Base-by-base conservation (phyloP, 1,140 invertebrate genomes). In the Antheraea mylitta region DNA sequence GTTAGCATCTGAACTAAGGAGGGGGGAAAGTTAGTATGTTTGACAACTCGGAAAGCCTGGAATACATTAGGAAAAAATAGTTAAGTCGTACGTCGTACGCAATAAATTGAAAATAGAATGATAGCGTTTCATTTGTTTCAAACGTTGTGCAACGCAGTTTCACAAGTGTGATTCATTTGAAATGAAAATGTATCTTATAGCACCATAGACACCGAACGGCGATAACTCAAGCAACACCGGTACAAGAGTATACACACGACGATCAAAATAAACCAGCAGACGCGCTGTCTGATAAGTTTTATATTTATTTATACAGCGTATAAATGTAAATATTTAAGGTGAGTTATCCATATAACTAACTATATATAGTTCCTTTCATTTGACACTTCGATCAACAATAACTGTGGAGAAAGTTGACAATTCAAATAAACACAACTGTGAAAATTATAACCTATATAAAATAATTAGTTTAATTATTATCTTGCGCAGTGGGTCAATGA, bases 241-340 rank as follows among this genome's bases (percentile, higher is more conserved):
- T 74, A 75, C 62, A 73, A 72, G 22, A 48, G 69, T 74, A 72
- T 73, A 77, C 77, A 73, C 73, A 78, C 58, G 10, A 61, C 70
- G 67, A 75, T 75, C 67, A 70, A 80, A 80, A 80, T 77, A 80
- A 77, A 77, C 73, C 22, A 58, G 73, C 79, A 78, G 82, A 82
- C 82, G 75, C 69, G 79, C 79, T 71, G 81, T 85, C 82, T 85
- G 80, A 80, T 79, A 72, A 76, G 73, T 71, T 73, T 76, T 74
- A 74, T 78, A 77, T 67, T 72, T 53, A 53, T 53, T 53, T 53
- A 53, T n/a, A n/a, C 16, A 70, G 53, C 62, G 68, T 69, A 66
- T 60, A 58, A 67, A 69, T 19, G 36, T 45, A 45, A 63, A 70
- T 60, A 67, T 62, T 22, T 70, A 42, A 53, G 37, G n/a, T 16